Evolutionary conservation across 1,140 invertebrate genomes (phyloP).

Genomic region (Neodiprion pinetum): DNA sequence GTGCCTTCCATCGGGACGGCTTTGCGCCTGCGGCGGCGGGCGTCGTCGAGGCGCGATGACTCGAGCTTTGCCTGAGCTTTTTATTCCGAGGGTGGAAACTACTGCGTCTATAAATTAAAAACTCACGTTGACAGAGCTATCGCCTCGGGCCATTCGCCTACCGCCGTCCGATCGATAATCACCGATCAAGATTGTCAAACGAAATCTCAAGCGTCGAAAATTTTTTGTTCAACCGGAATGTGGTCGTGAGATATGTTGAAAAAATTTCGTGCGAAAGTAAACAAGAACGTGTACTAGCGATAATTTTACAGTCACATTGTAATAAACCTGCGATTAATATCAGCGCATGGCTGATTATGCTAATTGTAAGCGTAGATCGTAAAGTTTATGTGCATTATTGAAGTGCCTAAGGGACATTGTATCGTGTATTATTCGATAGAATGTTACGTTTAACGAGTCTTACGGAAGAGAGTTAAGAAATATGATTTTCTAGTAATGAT

Average conservation of each 20-base stretch:
- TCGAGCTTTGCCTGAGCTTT: not conserved
- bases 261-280: not conserved
- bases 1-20: slow-evolving; percentile 40
- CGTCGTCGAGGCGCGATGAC: not conserved
- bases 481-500: too few species aligned
- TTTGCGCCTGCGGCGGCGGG: slow-evolving; percentile 1
- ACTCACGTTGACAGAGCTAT: not conserved
- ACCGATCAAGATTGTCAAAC: not conserved
- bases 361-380: too few species aligned
- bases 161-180: too few species aligned
- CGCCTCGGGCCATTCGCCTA: not conserved
- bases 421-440: too few species aligned
- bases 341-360: too few species aligned
- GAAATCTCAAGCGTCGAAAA: not conserved
- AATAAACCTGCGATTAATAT: too few species aligned
- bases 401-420: too few species aligned
- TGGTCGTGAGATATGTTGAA: not conserved
- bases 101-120: not conserved
- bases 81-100: not conserved
- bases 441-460: too few species aligned
- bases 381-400: too few species aligned
- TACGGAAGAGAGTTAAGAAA: too few species aligned
- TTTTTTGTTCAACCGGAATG: not conserved
- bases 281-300: not conserved
- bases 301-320: too few species aligned